phyloP scores from a whole-genome alignment of 1,140 invertebrate species.

The Drosophila ironensis region DNA sequence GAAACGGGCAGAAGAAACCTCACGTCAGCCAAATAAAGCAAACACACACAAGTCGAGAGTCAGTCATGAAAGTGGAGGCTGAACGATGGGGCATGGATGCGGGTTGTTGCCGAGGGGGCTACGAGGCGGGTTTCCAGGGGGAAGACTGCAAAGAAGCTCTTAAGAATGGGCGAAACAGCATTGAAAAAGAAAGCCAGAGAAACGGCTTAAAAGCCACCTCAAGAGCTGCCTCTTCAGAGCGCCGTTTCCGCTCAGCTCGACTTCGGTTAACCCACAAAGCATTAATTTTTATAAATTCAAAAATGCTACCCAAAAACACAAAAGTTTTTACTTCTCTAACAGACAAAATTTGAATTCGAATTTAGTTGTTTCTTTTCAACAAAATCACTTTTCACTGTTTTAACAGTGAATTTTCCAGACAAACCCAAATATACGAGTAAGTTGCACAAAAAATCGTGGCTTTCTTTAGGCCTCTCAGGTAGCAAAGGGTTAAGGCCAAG shows the following conservation, averaged over 20 bases:
- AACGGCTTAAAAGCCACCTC: constrained; percentile 63
- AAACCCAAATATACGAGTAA: too few species aligned
- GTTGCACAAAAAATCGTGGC: too few species aligned
- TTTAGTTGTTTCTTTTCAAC: too few species aligned
- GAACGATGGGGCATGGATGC: constrained; percentile 1
- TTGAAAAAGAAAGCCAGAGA: constrained; percentile 65
- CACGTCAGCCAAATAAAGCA: constrained; percentile 63
- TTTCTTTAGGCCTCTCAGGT: too few species aligned
- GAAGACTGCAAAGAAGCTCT: constrained; percentile 43
- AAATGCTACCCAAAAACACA: too few species aligned
- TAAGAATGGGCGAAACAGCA: constrained; percentile 75
- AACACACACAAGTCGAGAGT: constrained; percentile 50
- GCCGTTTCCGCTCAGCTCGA: constrained; percentile 59
- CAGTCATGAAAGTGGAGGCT: constrained; percentile 54
- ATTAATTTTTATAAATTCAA: background rate
- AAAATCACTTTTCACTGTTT: too few species aligned
- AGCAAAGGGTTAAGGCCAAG: background rate
- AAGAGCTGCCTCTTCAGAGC: constrained; percentile 52
- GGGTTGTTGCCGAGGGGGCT: background rate
- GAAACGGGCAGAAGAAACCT: constrained; percentile 43
- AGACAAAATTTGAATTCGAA: too few species aligned
- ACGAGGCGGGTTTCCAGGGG: background rate
- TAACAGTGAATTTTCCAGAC: too few species aligned
- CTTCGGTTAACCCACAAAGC: background rate
- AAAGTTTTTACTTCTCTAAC: too few species aligned